A percentile compares a stretch with the other conserved stretches of the same genome.
phyloP scores from a whole-genome alignment of 2,797 vertebrate species.

The Pangasius mekongensis region DNA sequence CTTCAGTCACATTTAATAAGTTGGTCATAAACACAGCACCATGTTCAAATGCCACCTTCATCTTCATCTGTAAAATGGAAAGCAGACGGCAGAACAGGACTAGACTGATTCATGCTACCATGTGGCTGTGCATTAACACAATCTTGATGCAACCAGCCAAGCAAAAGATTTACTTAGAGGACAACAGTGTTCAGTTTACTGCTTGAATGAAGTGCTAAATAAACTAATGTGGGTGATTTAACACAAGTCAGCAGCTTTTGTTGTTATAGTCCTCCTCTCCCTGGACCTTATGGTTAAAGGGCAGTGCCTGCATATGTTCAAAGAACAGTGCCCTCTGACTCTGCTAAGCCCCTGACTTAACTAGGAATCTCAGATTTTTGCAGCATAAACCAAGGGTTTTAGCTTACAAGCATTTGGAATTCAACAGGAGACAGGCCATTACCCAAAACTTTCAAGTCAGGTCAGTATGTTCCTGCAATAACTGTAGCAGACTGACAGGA shows the following conservation, averaged over 20 bases:
- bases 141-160: background rate
- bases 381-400: slow-evolving; percentile 25
- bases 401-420: slow-evolving; percentile 12
- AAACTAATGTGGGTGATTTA: slow-evolving; percentile 8
- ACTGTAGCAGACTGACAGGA: slow-evolving; percentile 31
- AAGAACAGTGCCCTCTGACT: slow-evolving; percentile 32
- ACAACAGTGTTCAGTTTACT: slow-evolving; percentile 8
- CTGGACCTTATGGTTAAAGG: background rate
- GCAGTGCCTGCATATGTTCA: slow-evolving; percentile 10
- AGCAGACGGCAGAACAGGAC: background rate
- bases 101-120: background rate
- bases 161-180: slow-evolving; percentile 1
- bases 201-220: background rate
- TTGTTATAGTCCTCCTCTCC: background rate
- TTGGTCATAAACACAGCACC: slow-evolving; percentile 25
- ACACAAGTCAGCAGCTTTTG: slow-evolving; percentile 18
- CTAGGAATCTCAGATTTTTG: slow-evolving; percentile 28
- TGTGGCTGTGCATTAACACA: slow-evolving; percentile 8
- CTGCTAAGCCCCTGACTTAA: slow-evolving; percentile 28
- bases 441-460: slow-evolving; percentile 29
- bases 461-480: slow-evolving; percentile 37
- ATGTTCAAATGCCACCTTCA: slow-evolving; percentile 29
- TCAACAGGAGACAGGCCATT: slow-evolving; percentile 29
- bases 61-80: slow-evolving; percentile 10
- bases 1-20: slow-evolving; percentile 20